Conservation (phyloP, 2,888 invertebrate species). For the Scelioninae gen. 2 region DNA sequence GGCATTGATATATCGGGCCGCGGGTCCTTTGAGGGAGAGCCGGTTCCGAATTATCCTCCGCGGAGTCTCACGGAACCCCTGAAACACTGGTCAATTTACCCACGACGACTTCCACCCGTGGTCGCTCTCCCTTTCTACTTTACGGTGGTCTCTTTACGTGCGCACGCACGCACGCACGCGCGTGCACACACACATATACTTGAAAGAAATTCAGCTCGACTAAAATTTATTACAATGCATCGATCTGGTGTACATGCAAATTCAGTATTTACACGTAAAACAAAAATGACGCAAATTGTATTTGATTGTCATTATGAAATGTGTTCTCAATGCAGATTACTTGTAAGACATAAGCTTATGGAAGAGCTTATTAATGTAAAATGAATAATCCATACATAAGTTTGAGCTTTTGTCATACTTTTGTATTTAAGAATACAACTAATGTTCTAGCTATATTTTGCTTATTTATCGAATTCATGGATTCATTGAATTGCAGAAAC, state of each 20-base stretch:
- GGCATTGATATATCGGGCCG: constrained; percentile 75
- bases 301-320: constrained; percentile 57
- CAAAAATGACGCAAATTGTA: constrained; percentile 25
- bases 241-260: constrained; percentile 26
- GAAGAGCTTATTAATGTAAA: constrained; percentile 55
- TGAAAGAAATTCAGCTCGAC: constrained; percentile 17
- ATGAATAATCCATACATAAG: constrained; percentile 38
- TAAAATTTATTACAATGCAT: constrained; percentile 29
- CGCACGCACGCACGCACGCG: constrained; percentile 25
- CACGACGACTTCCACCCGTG: constrained; percentile 64
- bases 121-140: constrained; percentile 61
- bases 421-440: constrained; percentile 41
- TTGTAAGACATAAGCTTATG: constrained; percentile 54
- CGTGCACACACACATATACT: constrained; percentile 27
- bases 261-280: constrained; percentile 33
- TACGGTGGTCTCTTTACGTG: constrained; percentile 53
- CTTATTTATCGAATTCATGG: constrained; percentile 30
- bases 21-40: constrained; percentile 74
- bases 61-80: constrained; percentile 65
- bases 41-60: constrained; percentile 74
- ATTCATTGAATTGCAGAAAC: constrained; percentile 49
- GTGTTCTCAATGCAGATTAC: constrained; percentile 37
- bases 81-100: constrained; percentile 74
- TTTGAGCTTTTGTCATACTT: constrained; percentile 57
- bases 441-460: constrained; percentile 38